Evolutionary conservation across 2,888 invertebrate species (phyloP).

Genomic region (Rotaria socialis): DNA sequence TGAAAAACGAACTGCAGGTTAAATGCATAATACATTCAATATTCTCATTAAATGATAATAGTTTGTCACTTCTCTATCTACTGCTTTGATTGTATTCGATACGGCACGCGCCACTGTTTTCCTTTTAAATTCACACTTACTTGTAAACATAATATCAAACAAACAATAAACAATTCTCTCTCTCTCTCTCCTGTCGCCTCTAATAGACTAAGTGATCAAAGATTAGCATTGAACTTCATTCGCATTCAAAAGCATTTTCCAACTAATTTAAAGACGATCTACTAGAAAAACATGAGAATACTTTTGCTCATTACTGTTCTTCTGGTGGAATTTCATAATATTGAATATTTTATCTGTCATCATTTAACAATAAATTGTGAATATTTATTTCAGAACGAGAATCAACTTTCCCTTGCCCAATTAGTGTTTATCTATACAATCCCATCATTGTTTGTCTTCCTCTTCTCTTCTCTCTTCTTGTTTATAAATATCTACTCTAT

Average conservation of each 20-base stretch:
- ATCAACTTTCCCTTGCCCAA: not conserved
- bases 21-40: not conserved
- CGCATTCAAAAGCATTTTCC: too few species aligned
- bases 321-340: not conserved
- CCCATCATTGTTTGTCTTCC: not conserved
- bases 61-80: not conserved
- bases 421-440: slow-evolving; percentile 20
- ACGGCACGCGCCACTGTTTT: not conserved
- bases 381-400: not conserved
- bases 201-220: not conserved
- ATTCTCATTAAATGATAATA: not conserved
- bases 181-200: not conserved
- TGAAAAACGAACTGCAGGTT: too few species aligned
- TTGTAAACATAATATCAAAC: not conserved
- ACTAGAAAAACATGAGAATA: not conserved
- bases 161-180: not conserved
- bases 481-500: slow-evolving; percentile 20
- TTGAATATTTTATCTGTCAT: slow-evolving; percentile 5
- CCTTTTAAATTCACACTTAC: not conserved
- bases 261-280: not conserved
- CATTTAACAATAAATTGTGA: not conserved
- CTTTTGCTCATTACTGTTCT: too few species aligned
- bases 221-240: not conserved
- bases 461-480: too few species aligned
- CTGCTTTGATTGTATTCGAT: not conserved